phyloP scores from a whole-genome alignment of 2,888 invertebrate species.

The Papilio protenor region DNA sequence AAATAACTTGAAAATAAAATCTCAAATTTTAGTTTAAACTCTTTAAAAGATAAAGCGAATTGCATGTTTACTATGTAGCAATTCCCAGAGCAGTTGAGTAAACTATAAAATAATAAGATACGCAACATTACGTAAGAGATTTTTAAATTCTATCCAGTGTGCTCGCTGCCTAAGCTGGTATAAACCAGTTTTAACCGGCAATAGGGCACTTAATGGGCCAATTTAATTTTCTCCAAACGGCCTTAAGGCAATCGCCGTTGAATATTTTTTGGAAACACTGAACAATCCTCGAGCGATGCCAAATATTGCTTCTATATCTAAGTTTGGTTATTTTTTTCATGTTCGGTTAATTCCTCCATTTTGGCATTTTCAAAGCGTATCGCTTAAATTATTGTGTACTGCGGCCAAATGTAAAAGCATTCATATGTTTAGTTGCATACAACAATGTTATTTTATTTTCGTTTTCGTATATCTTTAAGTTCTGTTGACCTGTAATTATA shows the following conservation, averaged over 20 bases:
- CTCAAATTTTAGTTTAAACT: background rate
- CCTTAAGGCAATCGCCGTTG: conserved; percentile 57
- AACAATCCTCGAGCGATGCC: conserved; percentile 51
- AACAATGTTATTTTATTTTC: background rate
- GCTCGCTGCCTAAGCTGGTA: conserved; percentile 19
- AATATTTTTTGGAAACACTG: conserved; percentile 50
- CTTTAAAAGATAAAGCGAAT: conserved; percentile 4
- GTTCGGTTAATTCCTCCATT: conserved; percentile 28
- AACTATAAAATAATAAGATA: conserved; percentile 38
- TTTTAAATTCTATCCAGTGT: conserved; percentile 33
- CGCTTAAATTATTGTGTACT: conserved; percentile 20
- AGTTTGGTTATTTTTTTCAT: conserved; percentile 21
- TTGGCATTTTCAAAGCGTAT: conserved; percentile 18
- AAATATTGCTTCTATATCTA: conserved; percentile 50
- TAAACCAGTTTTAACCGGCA: conserved; percentile 30
- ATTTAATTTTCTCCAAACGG: conserved; percentile 75
- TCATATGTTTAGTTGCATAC: background rate
- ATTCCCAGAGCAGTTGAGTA: conserved; percentile 12
- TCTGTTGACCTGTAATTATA: background rate
- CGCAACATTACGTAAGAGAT: conserved; percentile 17
- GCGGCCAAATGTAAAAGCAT: conserved; percentile 25
- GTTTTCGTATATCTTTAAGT: background rate
- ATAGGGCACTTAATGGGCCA: conserved; percentile 66
- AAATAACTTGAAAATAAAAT: background rate
- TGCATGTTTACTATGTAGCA: conserved; percentile 4